Percentiles rank a stretch among this genome's conserved stretches.
These are phyloP conservation scores for Bombus terrestris DNA, from an alignment of 1,140 invertebrate genomes.

Conservation along the genomic window DNA sequence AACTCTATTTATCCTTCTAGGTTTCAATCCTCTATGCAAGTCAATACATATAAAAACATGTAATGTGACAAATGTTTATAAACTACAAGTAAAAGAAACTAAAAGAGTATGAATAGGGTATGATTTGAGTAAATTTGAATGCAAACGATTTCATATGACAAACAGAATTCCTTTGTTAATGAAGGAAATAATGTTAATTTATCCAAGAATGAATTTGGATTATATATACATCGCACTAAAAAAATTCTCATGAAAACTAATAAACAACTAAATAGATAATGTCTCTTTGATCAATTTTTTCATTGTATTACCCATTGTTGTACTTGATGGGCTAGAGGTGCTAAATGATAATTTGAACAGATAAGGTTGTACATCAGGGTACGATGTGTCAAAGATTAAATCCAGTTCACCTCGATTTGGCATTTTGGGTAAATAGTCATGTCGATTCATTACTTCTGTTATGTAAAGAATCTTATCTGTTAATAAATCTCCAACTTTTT, in stretches of 20 bases:
- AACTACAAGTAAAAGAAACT: background rate
- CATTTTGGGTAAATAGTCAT: constrained; percentile 98
- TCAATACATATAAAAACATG: constrained; percentile 3
- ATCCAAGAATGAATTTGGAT: background rate
- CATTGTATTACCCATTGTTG: constrained; percentile 92
- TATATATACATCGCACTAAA: constrained; percentile 5
- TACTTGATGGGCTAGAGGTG: constrained; percentile 87
- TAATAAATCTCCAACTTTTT: constrained; percentile 95
- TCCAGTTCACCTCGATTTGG: constrained; percentile 96
- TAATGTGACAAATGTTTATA: background rate
- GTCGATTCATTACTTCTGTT: constrained; percentile 96
- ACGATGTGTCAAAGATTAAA: constrained; percentile 96
- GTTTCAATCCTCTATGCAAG: background rate
- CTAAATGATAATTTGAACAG: constrained; percentile 94
- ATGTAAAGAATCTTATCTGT: constrained; percentile 97
- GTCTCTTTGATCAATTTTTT: constrained; percentile 95
- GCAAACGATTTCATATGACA: background rate
- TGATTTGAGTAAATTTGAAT: background rate
- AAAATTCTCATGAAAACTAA: background rate
- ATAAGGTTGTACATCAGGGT: constrained; percentile 96
- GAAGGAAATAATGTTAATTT: constrained; percentile 4
- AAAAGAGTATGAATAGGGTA: background rate
- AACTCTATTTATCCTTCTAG: background rate
- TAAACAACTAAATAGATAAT: constrained; percentile 81
- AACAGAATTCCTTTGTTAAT: background rate